These are phyloP conservation scores for Podarcis cretensis DNA, from an alignment of 2,113 vertebrate species.

Conservation along the genomic window DNA sequence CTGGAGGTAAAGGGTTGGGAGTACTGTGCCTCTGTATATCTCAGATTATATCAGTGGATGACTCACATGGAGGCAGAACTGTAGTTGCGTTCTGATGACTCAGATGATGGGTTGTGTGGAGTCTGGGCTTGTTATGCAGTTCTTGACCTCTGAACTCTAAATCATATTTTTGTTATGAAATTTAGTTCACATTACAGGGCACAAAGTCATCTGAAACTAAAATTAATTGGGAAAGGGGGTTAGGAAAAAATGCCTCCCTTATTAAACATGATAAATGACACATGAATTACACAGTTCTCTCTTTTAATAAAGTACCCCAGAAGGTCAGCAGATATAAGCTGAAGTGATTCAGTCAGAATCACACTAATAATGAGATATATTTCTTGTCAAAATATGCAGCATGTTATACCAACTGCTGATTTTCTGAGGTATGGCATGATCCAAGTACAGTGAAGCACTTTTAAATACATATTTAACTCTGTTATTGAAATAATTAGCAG, in stretches of 20 bases:
- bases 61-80: constrained; percentile 46
- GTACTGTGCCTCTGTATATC: constrained; percentile 27
- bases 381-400: neutral
- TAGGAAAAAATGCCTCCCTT: constrained; percentile 23
- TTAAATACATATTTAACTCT: neutral
- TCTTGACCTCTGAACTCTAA: constrained; percentile 50
- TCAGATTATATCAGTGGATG: constrained; percentile 36
- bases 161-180: constrained; percentile 57
- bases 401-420: neutral
- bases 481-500: neutral
- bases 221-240: constrained; percentile 54
- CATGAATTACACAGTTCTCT: constrained; percentile 35
- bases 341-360: constrained; percentile 3
- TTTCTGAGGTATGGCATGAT: neutral
- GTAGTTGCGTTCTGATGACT: constrained; percentile 45
- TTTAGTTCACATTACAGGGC: constrained; percentile 50
- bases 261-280: constrained; percentile 41
- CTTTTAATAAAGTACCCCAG: constrained; percentile 38
- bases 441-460: constrained; percentile 28
- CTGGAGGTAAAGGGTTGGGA: constrained; percentile 28
- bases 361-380: neutral
- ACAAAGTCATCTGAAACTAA: constrained; percentile 39
- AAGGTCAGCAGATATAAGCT: constrained; percentile 7
- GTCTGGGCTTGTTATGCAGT: constrained; percentile 44
- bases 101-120: constrained; percentile 55